Base-by-base conservation (phyloP, 53 echinoderm and acorn worm genomes). In the Crossaster papposus region DNA sequence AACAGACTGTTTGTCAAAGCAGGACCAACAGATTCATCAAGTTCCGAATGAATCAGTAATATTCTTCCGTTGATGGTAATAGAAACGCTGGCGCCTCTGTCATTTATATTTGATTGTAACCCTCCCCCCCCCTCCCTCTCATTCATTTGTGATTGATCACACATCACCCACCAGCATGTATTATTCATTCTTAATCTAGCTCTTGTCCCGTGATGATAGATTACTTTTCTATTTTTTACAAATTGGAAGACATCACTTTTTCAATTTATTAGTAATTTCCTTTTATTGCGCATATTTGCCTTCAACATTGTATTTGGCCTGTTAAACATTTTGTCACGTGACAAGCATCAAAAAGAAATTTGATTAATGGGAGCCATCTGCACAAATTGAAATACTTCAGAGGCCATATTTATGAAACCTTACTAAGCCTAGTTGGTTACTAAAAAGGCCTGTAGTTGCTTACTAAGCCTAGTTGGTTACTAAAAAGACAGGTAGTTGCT, bases 21-120 rank as follows among this genome's bases (percentile, higher is more conserved):
- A 62, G 23, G 2, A 6, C 10, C 11, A 3, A 18, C 75, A 5
- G 20, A 74, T 35, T 33, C 75, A 74, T 74, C 75, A 74, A 74
- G 75, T 74, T 0, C 8, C 15, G 75, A 74, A 74, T 33, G 51
- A 63, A 81, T 80, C 52, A 81, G 12, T 55, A 58, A 20, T 62
- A 20, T 18, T 63, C 51, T 35, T 22, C 14, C 26, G 52, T 5
- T 44, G 44, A 44, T 22, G n/a, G 63, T 81, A 33, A 81, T 81
- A 64, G 33, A 36, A 81, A 32, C 22, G 13, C 82, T 15, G 64
- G n/a, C 14, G 26, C 15, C 63, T 36, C 37, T 58, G 15, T 58
- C 82, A 65, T 82, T 82, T 30, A 82, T 68, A 82, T 35, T 65
- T 36, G 4, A 82, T 82, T 24, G 30, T 64, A 64, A 1, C n/a